These are phyloP conservation scores for Heterotis niloticus DNA, from an alignment of 2,113 vertebrate species.

Conservation along the genomic window DNA sequence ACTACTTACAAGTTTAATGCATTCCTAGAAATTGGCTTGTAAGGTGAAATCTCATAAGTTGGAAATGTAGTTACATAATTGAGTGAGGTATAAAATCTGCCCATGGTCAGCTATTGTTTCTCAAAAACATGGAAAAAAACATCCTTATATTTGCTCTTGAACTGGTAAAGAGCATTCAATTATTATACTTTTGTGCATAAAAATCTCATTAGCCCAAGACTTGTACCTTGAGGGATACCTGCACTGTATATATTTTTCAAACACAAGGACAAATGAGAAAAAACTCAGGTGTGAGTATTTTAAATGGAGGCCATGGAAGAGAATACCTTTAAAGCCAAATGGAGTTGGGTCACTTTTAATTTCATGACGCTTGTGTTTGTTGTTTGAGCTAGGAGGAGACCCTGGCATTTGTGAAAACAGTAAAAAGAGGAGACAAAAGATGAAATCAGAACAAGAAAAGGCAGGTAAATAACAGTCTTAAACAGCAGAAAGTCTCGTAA, in stretches of 20 bases:
- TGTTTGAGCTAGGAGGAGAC: conserved; percentile 87
- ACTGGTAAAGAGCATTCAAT: too few species aligned
- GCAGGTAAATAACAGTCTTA: background rate
- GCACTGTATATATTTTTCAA: background rate
- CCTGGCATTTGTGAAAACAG: conserved; percentile 63
- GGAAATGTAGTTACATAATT: too few species aligned
- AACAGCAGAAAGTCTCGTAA: background rate
- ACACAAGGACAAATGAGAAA: background rate
- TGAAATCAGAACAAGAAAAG: conserved; percentile 9
- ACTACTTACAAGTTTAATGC: too few species aligned
- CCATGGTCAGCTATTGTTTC: too few species aligned
- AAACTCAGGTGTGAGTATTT: background rate
- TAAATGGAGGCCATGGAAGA: background rate
- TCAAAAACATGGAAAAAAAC: too few species aligned
- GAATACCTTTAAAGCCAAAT: conserved; percentile 87
- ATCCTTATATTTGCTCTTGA: too few species aligned
- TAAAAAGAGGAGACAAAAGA: background rate
- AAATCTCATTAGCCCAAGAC: too few species aligned
- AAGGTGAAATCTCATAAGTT: too few species aligned
- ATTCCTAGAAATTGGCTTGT: too few species aligned
- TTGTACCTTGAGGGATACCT: too few species aligned
- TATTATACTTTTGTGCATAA: too few species aligned
- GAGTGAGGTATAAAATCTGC: too few species aligned
- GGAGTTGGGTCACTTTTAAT: conserved; percentile 94
- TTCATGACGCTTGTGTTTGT: conserved; percentile 88